These are phyloP conservation scores for Tiphia femorata DNA, from an alignment of 2,888 invertebrate genomes.

Conservation along the genomic window DNA sequence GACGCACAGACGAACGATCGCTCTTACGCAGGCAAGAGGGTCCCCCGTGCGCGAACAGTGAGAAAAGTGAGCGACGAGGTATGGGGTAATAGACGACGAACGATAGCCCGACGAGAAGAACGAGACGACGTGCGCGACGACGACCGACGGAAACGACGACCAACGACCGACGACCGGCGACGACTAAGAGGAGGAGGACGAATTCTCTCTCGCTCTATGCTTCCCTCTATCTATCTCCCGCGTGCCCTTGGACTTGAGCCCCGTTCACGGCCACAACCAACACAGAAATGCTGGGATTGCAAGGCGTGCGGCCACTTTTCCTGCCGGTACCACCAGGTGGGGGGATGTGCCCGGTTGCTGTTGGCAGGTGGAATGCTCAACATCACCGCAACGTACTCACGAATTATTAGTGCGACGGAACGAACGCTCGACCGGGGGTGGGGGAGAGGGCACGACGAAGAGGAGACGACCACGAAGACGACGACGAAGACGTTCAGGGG, in stretches of 20 bases:
- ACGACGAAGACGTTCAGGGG: not conserved
- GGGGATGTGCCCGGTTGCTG: constrained; percentile 58
- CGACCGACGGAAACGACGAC: no score
- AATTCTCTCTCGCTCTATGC: constrained; percentile 9
- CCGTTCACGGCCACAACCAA: constrained; percentile 68
- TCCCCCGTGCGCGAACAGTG: no score
- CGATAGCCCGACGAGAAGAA: not conserved
- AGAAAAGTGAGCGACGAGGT: no score
- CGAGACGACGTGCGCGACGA: not conserved
- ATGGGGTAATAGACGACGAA: no score
- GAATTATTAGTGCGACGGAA: constrained; percentile 61
- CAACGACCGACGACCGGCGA: not conserved
- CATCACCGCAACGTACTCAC: constrained; percentile 55
- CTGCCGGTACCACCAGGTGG: constrained; percentile 58
- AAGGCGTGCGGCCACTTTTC: constrained; percentile 66
- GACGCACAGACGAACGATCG: no score
- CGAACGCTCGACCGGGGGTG: constrained; percentile 15
- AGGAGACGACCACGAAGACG: constrained; percentile 5
- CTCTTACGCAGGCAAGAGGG: no score
- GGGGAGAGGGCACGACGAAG: not conserved
- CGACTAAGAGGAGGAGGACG: constrained; percentile 22
- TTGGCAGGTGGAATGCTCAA: constrained; percentile 65
- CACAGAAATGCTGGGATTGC: constrained; percentile 67
- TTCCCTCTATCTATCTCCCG: constrained; percentile 30
- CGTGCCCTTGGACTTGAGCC: constrained; percentile 67